Base-by-base conservation (phyloP, 2,113 vertebrate species). In the Gallinago media region DNA sequence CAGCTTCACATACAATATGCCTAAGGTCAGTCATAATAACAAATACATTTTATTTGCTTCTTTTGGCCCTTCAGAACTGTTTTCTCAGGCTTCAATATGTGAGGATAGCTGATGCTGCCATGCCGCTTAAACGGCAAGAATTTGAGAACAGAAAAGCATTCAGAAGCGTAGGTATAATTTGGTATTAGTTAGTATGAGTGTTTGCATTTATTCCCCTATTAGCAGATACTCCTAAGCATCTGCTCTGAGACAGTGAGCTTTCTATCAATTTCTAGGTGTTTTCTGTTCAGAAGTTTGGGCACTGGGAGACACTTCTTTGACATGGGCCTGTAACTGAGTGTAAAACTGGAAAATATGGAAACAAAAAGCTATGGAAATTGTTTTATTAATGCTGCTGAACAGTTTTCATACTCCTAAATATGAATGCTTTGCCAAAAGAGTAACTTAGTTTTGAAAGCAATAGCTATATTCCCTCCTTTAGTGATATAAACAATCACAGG, bases 41-140 rank as follows among this genome's bases (percentile, higher is more conserved):
- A 96, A 93, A 95, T 77, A 94, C n/a, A 89, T 73, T 94, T 84
- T 79, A 70, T 91, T 94, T 92, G 75, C 83, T 94, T 61, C 89
- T 71, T 85, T 75, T 90, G 85, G 88, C 63, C 87, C 74, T 86
- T 71, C 67, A 23, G 88, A 77, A 65, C 77, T 74, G 68, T 85
- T 94, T 92, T 74, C 92, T 88, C 76, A 55, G 85, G 61, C 89
- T 63, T 75, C 85, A 34, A 1, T 55, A 26, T 11, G 31, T 54
- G 65, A 91, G 49, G 56, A 55, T 27, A 50, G 68, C 55, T 91
- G 68, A 58, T 67, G 85, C 82, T 92, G 89, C 77, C 13, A 11
- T 12, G 73, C 47, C 49, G 82, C 82, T 90, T 68, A 23, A 34
- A 65, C 19, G 52, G 38, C 72, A 79, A 58, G 46, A 32, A 54